Percentiles rank a stretch among this genome's conserved stretches.
These are phyloP conservation scores for Liodrosophila aerea DNA, from an alignment of 2,888 invertebrate species.

Conservation along the genomic window DNA sequence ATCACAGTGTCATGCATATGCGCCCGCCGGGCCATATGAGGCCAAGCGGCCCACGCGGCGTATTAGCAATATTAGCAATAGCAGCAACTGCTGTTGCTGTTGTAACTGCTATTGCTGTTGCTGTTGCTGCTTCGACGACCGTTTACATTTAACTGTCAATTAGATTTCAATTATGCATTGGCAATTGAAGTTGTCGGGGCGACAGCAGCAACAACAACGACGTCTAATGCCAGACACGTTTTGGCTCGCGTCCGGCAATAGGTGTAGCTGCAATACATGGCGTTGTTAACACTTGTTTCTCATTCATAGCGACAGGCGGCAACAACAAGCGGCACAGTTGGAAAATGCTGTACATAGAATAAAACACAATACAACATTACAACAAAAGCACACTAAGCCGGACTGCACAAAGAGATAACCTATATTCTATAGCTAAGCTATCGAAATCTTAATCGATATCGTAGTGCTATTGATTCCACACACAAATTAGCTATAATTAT, in stretches of 20 bases:
- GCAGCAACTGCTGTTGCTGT: conserved; percentile 12
- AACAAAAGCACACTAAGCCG: too few species aligned
- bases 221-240: conserved; percentile 40
- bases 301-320: conserved; percentile 25
- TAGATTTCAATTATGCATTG: conserved; percentile 78
- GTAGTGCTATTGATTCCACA: too few species aligned
- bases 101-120: conserved; percentile 39
- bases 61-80: conserved; percentile 61
- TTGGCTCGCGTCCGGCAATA: conserved; percentile 8
- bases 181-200: conserved; percentile 55
- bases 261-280: conserved; percentile 5
- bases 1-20: conserved; percentile 73
- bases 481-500: too few species aligned
- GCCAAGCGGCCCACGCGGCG: conserved; percentile 66
- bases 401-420: too few species aligned
- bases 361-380: too few species aligned
- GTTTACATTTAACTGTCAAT: conserved; percentile 73
- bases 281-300: conserved; percentile 50
- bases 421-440: too few species aligned
- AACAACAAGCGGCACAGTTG: conserved; percentile 8
- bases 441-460: neutral
- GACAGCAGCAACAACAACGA: conserved; percentile 25
- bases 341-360: neutral
- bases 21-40: conserved; percentile 37
- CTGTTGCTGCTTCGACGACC: conserved; percentile 15